These are phyloP conservation scores for Chalcis sispes DNA, from an alignment of 2,888 invertebrate genomes.

Conservation along the genomic window DNA sequence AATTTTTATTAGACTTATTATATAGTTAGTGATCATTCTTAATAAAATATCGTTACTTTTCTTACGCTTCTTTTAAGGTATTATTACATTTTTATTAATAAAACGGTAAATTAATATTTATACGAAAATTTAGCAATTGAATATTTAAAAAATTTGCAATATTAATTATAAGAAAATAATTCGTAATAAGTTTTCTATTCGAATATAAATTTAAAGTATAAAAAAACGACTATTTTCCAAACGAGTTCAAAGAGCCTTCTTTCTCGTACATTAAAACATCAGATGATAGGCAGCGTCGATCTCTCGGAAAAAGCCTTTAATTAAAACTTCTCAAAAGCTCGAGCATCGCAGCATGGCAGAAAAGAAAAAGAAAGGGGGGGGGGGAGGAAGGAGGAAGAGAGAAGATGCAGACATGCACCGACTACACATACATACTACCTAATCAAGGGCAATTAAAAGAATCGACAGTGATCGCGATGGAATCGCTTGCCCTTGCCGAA, in stretches of 20 bases:
- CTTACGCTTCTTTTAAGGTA: not conserved
- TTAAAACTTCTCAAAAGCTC: constrained; percentile 36
- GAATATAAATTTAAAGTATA: too few species aligned
- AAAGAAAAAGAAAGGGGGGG: not conserved
- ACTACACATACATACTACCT: constrained; percentile 17
- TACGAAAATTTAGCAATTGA: too few species aligned
- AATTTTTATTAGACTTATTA: too few species aligned
- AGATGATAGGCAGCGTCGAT: constrained; percentile 35
- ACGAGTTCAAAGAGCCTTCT: too few species aligned
- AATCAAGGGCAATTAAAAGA: constrained; percentile 48
- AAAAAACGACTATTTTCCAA: too few species aligned
- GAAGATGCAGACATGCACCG: not conserved
- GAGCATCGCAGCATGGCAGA: not conserved
- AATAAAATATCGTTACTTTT: not conserved
- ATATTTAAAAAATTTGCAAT: not conserved
- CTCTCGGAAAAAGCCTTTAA: constrained; percentile 39
- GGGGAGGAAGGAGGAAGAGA: too few species aligned
- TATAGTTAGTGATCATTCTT: constrained; percentile 11
- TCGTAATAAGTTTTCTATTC: too few species aligned
- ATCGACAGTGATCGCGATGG: constrained; percentile 36
- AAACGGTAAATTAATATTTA: too few species aligned
- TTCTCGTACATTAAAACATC: constrained; percentile 30
- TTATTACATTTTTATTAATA: not conserved
- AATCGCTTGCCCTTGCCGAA: constrained; percentile 21
- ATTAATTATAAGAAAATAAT: too few species aligned